Percentiles rank a stretch among this genome's conserved stretches.
Evolutionary conservation across 1,140 invertebrate species (phyloP).

Genomic region (Trypoxylus dichotomus): DNA sequence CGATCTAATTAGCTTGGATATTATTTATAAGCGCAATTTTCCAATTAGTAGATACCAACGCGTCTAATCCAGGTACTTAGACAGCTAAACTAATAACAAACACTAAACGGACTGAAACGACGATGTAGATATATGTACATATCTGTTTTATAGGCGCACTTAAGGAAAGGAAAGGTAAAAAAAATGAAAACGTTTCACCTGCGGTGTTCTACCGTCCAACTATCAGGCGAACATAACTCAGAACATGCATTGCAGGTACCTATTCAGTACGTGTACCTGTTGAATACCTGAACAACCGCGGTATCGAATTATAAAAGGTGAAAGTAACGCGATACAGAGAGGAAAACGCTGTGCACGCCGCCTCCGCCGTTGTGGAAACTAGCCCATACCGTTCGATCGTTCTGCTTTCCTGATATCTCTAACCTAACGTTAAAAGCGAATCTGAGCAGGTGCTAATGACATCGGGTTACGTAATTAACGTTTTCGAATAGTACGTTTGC

Average conservation of each 20-base stretch:
- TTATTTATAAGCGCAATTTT: no score
- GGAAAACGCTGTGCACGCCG: neutral
- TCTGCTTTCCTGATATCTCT: slow-evolving; percentile 38
- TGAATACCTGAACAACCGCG: slow-evolving; percentile 28
- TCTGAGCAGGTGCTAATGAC: slow-evolving; percentile 49
- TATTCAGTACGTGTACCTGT: slow-evolving; percentile 29
- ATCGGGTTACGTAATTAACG: slow-evolving; percentile 41
- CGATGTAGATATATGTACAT: neutral
- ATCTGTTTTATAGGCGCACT: neutral
- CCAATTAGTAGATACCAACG: no score
- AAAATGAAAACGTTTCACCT: slow-evolving; percentile 37
- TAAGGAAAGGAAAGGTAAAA: neutral
- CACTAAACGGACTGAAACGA: no score
- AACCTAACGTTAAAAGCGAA: slow-evolving; percentile 49
- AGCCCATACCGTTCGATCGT: slow-evolving; percentile 30
- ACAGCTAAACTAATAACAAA: no score
- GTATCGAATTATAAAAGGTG: slow-evolving; percentile 31
- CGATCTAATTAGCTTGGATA: no score
- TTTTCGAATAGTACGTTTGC: neutral
- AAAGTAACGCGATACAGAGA: slow-evolving; percentile 1
- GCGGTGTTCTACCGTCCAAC: slow-evolving; percentile 37
- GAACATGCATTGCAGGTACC: slow-evolving; percentile 30
- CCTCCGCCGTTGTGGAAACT: slow-evolving; percentile 11
- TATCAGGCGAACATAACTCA: slow-evolving; percentile 37
- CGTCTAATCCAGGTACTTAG: no score